These are phyloP conservation scores for Oscheius myriophilus DNA, from an alignment of 2,888 invertebrate genomes.

Conservation along the genomic window DNA sequence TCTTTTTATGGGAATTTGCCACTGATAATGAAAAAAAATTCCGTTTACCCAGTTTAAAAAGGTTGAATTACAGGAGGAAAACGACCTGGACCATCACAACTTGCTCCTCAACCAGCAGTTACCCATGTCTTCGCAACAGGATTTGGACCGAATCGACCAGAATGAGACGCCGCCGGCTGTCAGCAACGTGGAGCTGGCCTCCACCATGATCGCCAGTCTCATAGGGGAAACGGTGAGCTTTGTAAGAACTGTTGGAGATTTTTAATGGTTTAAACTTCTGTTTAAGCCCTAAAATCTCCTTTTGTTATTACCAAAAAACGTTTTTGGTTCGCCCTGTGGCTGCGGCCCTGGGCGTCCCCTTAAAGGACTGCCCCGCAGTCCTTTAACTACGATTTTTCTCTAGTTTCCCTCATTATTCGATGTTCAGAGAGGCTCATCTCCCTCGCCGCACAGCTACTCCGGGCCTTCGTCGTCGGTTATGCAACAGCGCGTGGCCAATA, in stretches of 20 bases:
- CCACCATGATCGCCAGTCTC: slow-evolving; percentile 60
- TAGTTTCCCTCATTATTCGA: background rate
- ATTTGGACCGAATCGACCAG: slow-evolving; percentile 58
- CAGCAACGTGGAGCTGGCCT: slow-evolving; percentile 62
- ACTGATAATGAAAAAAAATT: too few species aligned
- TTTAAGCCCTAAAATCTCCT: too few species aligned
- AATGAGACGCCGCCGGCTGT: slow-evolving; percentile 65
- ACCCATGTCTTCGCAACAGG: slow-evolving; percentile 39
- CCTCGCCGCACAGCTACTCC: slow-evolving; percentile 40
- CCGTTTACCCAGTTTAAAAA: background rate
- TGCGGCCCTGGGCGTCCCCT: too few species aligned
- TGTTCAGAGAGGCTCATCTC: slow-evolving; percentile 30
- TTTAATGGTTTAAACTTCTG: too few species aligned
- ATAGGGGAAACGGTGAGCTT: slow-evolving; percentile 44
- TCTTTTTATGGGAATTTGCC: too few species aligned
- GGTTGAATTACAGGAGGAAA: slow-evolving; percentile 8
- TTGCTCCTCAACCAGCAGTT: slow-evolving; percentile 33
- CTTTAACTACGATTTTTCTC: background rate
- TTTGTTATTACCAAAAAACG: too few species aligned
- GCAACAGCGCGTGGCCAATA: slow-evolving; percentile 34
- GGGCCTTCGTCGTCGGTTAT: slow-evolving; percentile 31
- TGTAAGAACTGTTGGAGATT: background rate
- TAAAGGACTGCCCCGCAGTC: too few species aligned
- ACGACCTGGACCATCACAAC: slow-evolving; percentile 28
- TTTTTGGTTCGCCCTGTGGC: too few species aligned